Percentiles rank a stretch among this genome's conserved stretches.
phyloP scores from a whole-genome alignment of 1,140 invertebrate species.

The Drosophila nebulosa region DNA sequence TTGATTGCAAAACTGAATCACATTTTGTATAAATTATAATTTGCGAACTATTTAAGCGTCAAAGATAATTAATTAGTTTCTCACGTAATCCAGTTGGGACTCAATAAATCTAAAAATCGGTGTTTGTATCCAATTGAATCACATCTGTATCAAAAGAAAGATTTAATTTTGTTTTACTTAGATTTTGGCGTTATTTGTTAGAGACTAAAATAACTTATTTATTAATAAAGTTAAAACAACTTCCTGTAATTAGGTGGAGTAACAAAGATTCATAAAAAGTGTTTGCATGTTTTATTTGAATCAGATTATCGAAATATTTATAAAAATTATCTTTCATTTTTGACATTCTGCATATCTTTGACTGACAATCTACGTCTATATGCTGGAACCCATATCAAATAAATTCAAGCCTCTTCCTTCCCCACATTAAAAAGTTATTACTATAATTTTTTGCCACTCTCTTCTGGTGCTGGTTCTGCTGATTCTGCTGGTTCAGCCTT shows the following conservation, averaged over 20 bases:
- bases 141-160: too few relatives aligned
- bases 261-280: not conserved
- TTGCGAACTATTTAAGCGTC: not conserved
- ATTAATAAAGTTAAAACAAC: too few relatives aligned
- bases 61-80: not conserved
- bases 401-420: conserved; percentile 39
- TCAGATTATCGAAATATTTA: not conserved
- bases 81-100: too few relatives aligned
- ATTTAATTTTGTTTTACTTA: too few relatives aligned
- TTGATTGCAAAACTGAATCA: not conserved
- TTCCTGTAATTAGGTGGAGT: too few relatives aligned
- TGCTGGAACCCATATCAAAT: conserved; percentile 32
- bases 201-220: too few relatives aligned
- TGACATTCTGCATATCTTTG: conserved; percentile 26
- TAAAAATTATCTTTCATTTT: not conserved
- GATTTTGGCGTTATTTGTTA: too few relatives aligned
- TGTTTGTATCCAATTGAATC: too few relatives aligned
- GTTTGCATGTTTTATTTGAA: not conserved
- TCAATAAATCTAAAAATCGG: too few relatives aligned
- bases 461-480: conserved; percentile 13
- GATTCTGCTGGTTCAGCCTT: conserved; percentile 31
- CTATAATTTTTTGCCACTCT: conserved; percentile 42
- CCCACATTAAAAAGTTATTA: conserved; percentile 57
- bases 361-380: conserved; percentile 28
- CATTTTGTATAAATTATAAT: not conserved